Percentiles rank a stretch among this genome's conserved stretches.
These are phyloP conservation scores for Crenuchus spilurus DNA, from an alignment of 2,797 vertebrate species.

Conservation along the genomic window DNA sequence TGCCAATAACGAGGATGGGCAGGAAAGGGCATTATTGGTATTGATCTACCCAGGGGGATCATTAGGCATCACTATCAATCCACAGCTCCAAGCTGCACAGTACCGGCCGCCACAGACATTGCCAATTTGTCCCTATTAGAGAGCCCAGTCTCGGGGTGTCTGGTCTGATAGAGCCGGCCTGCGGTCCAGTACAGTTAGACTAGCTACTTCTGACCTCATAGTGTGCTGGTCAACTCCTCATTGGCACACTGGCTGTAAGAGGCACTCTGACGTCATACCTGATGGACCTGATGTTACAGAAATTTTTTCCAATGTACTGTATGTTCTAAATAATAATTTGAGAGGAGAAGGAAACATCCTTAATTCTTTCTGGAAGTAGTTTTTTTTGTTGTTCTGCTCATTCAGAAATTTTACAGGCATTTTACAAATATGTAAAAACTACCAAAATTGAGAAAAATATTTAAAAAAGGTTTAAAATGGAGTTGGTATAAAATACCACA, in stretches of 20 bases:
- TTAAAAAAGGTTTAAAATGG: too few relatives aligned
- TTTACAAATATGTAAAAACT: too few relatives aligned
- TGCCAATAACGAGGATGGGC: conserved; percentile 95
- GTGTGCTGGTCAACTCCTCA: background rate
- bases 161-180: conserved; percentile 87
- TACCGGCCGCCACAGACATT: conserved; percentile 94
- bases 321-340: too few relatives aligned
- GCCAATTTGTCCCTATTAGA: conserved; percentile 99
- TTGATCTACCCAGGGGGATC: conserved; percentile 99
- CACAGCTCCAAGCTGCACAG: conserved; percentile 92
- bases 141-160: conserved; percentile 89
- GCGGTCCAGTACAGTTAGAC: conserved; percentile 71
- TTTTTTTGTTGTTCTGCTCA: too few relatives aligned
- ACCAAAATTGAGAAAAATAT: too few relatives aligned
- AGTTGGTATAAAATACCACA: too few relatives aligned
- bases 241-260: background rate
- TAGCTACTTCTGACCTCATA: conserved; percentile 58
- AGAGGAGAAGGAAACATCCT: too few relatives aligned
- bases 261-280: background rate
- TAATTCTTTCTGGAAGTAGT: too few relatives aligned
- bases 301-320: too few relatives aligned
- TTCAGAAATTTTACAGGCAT: too few relatives aligned
- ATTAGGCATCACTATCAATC: conserved; percentile 99
- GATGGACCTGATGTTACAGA: background rate
- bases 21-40: conserved; percentile 97